These are phyloP conservation scores for Parnassius mnemosyne DNA, from an alignment of 2,888 invertebrate species.

Conservation along the genomic window DNA sequence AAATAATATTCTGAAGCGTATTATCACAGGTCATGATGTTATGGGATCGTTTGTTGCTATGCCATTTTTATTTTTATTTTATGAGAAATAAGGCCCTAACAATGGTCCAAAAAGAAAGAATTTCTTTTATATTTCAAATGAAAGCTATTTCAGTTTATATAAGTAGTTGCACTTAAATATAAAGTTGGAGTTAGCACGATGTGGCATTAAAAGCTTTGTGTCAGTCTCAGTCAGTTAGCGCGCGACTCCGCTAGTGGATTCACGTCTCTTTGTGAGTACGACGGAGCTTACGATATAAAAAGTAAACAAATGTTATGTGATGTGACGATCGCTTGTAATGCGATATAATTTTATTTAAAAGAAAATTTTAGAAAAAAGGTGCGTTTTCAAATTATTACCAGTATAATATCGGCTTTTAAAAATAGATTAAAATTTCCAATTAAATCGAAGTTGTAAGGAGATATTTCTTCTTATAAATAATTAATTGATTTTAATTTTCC, in stretches of 20 bases:
- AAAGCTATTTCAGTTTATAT: neutral
- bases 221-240: conserved; percentile 22
- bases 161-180: neutral
- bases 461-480: too few species aligned
- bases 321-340: conserved; percentile 7
- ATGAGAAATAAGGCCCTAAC: too few species aligned
- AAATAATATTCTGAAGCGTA: too few species aligned
- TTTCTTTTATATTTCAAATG: neutral
- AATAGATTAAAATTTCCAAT: neutral
- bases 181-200: conserved; percentile 6
- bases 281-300: conserved; percentile 9
- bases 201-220: conserved; percentile 7
- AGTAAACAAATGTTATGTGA: conserved; percentile 26
- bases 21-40: too few species aligned
- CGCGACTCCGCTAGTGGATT: conserved; percentile 13
- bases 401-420: neutral
- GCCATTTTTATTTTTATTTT: too few species aligned
- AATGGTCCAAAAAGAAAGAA: neutral
- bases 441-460: neutral
- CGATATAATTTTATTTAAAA: conserved; percentile 5
- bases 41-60: too few species aligned
- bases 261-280: conserved; percentile 13
- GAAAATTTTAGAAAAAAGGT: conserved; percentile 14
- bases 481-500: too few species aligned
- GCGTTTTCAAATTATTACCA: conserved; percentile 7